These are phyloP conservation scores for Sisyra terminalis DNA, from an alignment of 2,888 invertebrate genomes.

Conservation along the genomic window DNA sequence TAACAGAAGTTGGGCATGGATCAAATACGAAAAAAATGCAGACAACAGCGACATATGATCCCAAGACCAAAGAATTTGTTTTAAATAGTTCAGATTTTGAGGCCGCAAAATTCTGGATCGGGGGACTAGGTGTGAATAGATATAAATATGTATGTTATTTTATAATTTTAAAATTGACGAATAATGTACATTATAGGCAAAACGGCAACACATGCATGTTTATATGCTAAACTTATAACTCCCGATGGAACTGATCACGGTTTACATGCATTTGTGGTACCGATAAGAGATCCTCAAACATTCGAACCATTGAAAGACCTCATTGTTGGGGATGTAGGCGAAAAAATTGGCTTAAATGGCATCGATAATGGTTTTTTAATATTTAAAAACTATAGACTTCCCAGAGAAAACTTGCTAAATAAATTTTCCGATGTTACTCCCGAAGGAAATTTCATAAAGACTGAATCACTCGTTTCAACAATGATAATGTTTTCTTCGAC, in stretches of 20 bases:
- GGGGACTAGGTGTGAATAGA: constrained; percentile 42
- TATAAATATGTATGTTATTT: too few relatives aligned
- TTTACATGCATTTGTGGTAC: constrained; percentile 77
- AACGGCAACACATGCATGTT: constrained; percentile 69
- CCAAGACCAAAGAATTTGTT: constrained; percentile 51
- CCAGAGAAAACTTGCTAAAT: constrained; percentile 65
- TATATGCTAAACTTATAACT: constrained; percentile 76
- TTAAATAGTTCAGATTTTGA: constrained; percentile 61
- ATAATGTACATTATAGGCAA: constrained; percentile 39
- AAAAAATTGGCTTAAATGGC: constrained; percentile 81
- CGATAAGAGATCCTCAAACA: constrained; percentile 59
- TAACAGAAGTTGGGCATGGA: constrained; percentile 84
- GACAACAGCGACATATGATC: constrained; percentile 69
- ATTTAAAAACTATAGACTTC: constrained; percentile 66
- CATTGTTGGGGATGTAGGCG: constrained; percentile 81
- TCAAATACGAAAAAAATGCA: constrained; percentile 79
- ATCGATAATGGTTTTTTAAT: constrained; percentile 81
- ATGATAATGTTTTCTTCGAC: constrained; percentile 73
- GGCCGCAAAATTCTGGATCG: constrained; percentile 74
- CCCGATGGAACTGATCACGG: constrained; percentile 67
- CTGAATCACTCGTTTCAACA: constrained; percentile 63
- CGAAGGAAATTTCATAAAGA: constrained; percentile 64
- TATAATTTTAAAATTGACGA: constrained; percentile 15
- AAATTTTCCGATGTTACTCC: constrained; percentile 73
- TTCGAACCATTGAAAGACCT: constrained; percentile 60